Conservation (phyloP, 2,888 invertebrate species). For the Ariolimax columbianus region DNA sequence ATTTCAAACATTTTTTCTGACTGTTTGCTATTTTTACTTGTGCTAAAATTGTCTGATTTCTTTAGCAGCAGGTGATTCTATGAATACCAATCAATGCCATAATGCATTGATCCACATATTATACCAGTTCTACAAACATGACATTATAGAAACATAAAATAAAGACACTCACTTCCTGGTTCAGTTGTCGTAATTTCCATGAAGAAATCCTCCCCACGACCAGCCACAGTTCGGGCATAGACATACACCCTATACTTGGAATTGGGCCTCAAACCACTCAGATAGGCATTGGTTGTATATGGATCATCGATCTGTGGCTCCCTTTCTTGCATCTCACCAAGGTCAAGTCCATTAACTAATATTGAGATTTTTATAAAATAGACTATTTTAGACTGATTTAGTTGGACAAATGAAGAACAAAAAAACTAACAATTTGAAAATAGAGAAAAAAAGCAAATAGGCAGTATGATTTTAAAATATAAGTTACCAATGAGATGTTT, state of each 20-base stretch:
- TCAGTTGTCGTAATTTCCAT: conserved; percentile 70
- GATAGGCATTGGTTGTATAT: conserved; percentile 87
- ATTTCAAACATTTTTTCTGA: too few relatives aligned
- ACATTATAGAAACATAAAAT: too few relatives aligned
- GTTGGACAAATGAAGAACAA: neutral
- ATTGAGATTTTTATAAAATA: neutral
- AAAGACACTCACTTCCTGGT: conserved; percentile 65
- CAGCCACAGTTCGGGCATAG: conserved; percentile 91
- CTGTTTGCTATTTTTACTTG: too few relatives aligned
- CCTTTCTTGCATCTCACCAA: conserved; percentile 83
- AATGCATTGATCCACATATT: too few relatives aligned
- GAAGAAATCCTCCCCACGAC: conserved; percentile 87
- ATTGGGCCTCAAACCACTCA: conserved; percentile 90
- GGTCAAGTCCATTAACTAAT: conserved; percentile 80
- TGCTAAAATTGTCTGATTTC: too few relatives aligned
- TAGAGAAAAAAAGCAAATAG: neutral
- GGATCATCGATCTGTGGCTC: conserved; percentile 88
- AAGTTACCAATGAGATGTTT: neutral
- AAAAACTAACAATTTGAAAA: neutral
- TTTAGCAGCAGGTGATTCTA: too few relatives aligned
- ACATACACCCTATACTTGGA: conserved; percentile 90
- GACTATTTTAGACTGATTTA: neutral
- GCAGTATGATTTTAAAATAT: neutral
- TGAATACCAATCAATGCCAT: too few relatives aligned
- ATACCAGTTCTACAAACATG: too few relatives aligned